Base-by-base conservation (phyloP, 2,113 vertebrate genomes). In the Odontophorus gujanensis region DNA sequence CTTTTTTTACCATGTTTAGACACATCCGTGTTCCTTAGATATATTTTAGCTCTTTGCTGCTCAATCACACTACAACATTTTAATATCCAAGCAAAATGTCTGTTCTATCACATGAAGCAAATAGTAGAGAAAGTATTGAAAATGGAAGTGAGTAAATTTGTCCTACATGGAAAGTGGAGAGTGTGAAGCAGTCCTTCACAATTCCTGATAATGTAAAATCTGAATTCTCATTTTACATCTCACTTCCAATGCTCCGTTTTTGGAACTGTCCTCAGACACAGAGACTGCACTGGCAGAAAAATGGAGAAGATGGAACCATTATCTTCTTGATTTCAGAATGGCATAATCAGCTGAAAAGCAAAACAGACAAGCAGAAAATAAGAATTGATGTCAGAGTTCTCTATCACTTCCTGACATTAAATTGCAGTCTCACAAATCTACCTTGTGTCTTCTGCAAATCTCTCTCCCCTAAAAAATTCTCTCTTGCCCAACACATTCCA, bases 171-270 rank as follows among this genome's bases (percentile, higher is more conserved):
- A 57, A 81, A 91, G n/a, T 6, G 43, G 34, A 93, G 57, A 74
- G 21, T 15, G 38, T 92, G 55, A 87, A 86, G 63, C 24, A 74
- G 45, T 43, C 18, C 3, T 67, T 87, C 50, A 57, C 63, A 69
- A 63, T 77, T 87, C 50, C 74, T 89, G 89, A 76, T 85, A 87
- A 66, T 67, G 50, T 55, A 51, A 90, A 85, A 87, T 55, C 25
- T 38, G 45, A 91, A 80, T 87, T 90, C 72, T 93, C n/a, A 66
- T 91, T 77, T 95, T 67, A 81, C 50, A 90, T 91, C 63, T 96
- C 63, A 90, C 82, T 87, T 94, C 59, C 81, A 85, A 28, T 81
- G 50, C 28, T 92, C 8, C 10, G 14, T 32, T 26, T 71, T 5
- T 91, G 67, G 67, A 24, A 25, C 36, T 76, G 9, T 77, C 89